Base-by-base conservation (phyloP, 2,888 invertebrate species). In the Ecliptopera silaceata region DNA sequence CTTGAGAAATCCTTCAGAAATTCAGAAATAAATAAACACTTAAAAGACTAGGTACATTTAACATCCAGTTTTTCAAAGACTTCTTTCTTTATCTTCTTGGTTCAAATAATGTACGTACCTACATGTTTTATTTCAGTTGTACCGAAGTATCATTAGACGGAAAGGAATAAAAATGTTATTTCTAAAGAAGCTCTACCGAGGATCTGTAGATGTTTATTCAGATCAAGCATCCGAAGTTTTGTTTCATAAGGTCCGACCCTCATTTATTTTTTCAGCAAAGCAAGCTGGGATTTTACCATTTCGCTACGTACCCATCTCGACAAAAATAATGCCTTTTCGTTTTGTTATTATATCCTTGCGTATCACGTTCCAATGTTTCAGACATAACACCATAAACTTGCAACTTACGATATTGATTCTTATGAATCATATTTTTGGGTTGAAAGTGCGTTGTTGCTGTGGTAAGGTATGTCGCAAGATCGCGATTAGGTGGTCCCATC, bases 351-450 rank as follows among this genome's bases (percentile, higher is more conserved):
- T 77, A 75, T 75, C 70, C 68, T 77, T 82, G 76, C 82, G 75
- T 77, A 76, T 83, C 82, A 82, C 87, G 84, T 86, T 69, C 75
- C 70, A 69, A 73, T 79, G 76, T 79, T 78, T 75, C 74, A 75
- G 73, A 69, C 65, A 66, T 68, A 74, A 65, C 65, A 70, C 72
- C 67, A 66, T 75, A 75, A 70, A 71, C 63, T 51, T 65, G 52
- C 4, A 4, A 8, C 47, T 47, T 3, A 47, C 39, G 45, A 58
- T 42, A 48, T 63, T 59, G 34, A 29, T 47, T 68, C 65, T 66
- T 79, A 70, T 4, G 5, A 29, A n/a, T 22, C 10, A 13, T 39
- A 17, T 0, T 1, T 53, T 79, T 82, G 64, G 70, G 79, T 72
- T 46, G 61, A 65, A 61, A 72, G 72, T 80, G 51, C 64, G 56